Base-by-base conservation (phyloP, 2,113 vertebrate species). In the Oreotrochilus melanogaster region DNA sequence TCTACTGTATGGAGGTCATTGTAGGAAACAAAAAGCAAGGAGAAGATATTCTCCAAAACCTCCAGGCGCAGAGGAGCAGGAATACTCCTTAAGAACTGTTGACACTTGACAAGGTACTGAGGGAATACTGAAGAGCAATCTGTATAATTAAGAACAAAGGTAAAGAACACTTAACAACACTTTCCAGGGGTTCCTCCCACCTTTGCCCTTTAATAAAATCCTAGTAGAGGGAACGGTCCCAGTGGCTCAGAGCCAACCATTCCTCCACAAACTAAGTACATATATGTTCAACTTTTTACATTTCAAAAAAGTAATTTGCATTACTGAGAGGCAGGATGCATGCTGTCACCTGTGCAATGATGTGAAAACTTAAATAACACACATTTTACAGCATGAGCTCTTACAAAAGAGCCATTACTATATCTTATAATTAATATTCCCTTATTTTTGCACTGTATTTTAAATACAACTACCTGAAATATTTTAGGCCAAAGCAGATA, bases 21-120 rank as follows among this genome's bases (percentile, higher is more conserved):
- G 43, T 97, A 98, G 58, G 99, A 99, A 86, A 99, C 88, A 92
- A 99, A 98, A 92, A 99, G 98, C 67, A 99, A 98, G 10, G 99
- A 99, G 96, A 99, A 99, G 96, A 99, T 99, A 95, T 99, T 99
- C 97, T 99, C 99, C 92, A 99, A 98, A 82, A 99, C 98, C 95
- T 99, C 99, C 95, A 99, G 96, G 42, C 98, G 98, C 89, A 99
- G 97, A 90, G 98, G 97, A 88, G 97, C 97, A 5, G 99, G 99
- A 73, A 99, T 24, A 1, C 97, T 97, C 89, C 98, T 98, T 94
- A 99, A 97, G 85, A 98, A 99, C 83, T 98, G 98, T 93, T 99
- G 98, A 95, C 99, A 99, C 95, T 98, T 99, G 8, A 94, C 97
- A 87, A 99, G 97, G 96, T 98, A 99, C 62, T 97, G 97, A 94